Conservation (phyloP, 2,113 vertebrate genomes). For the Forbesichthys agassizii region DNA sequence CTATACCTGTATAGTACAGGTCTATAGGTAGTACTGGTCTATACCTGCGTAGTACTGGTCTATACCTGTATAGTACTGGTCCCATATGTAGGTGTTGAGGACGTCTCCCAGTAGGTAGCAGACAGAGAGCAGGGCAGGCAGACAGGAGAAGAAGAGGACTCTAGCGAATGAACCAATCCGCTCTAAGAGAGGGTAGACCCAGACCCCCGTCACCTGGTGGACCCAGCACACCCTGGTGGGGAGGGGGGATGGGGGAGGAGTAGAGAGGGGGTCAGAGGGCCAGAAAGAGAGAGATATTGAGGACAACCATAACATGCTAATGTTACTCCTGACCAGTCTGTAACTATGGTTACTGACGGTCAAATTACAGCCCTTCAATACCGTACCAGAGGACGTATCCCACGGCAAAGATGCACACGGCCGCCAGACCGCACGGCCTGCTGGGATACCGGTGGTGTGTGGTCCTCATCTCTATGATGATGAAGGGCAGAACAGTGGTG, state of each 20-base stretch:
- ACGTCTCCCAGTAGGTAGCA: conserved; percentile 92
- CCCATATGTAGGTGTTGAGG: conserved; percentile 96
- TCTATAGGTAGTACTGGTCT: no score
- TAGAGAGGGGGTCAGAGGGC: neutral
- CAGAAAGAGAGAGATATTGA: neutral
- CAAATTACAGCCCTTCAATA: no score
- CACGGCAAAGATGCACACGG: conserved; percentile 87
- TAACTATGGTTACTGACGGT: no score
- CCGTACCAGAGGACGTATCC: conserved; percentile 95
- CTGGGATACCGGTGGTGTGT: conserved; percentile 93
- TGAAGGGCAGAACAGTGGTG: conserved; percentile 96
- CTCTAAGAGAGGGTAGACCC: conserved; percentile 95
- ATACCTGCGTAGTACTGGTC: neutral
- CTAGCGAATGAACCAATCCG: conserved; percentile 83
- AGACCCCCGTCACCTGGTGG: conserved; percentile 93
- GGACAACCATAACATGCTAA: neutral
- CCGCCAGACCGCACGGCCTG: conserved; percentile 84
- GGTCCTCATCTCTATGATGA: conserved; percentile 98
- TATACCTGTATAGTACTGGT: conserved; percentile 59
- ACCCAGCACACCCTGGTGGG: conserved; percentile 92
- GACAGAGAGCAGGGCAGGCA: conserved; percentile 79
- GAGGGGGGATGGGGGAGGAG: neutral
- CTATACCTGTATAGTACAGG: no score
- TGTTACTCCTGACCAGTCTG: no score
- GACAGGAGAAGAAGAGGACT: conserved; percentile 83